These are phyloP conservation scores for Morone saxatilis DNA, from an alignment of 2,113 vertebrate genomes.

Conservation along the genomic window DNA sequence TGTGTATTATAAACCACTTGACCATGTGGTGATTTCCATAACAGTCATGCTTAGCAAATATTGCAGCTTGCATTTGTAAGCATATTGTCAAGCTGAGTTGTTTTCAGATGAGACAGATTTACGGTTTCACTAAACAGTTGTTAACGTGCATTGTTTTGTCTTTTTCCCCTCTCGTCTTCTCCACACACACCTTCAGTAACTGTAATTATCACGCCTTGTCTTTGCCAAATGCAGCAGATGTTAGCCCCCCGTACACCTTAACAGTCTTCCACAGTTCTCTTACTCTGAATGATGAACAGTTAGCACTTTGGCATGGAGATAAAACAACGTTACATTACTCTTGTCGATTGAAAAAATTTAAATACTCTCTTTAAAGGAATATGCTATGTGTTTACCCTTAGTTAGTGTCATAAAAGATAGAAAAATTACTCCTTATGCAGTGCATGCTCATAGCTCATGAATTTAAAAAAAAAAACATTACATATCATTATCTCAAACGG, in stretches of 20 bases:
- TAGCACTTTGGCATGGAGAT: conserved; percentile 3
- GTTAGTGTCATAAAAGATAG: not conserved
- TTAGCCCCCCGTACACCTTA: conserved; percentile 29
- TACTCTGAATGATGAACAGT: conserved; percentile 52
- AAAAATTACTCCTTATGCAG: not conserved
- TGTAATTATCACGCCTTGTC: conserved; percentile 44
- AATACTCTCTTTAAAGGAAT: not conserved
- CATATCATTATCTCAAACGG: not conserved
- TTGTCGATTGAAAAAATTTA: conserved; percentile 8
- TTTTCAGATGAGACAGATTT: conserved; percentile 40
- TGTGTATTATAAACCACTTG: conserved; percentile 29
- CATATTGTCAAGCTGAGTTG: conserved; percentile 10
- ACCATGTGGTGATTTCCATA: conserved; percentile 25
- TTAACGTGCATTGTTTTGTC: conserved; percentile 21
- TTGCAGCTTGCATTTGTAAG: conserved; percentile 3
- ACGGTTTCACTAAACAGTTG: conserved; percentile 19
- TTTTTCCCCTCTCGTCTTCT: not conserved
- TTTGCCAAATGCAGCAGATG: conserved; percentile 63
- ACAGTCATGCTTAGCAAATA: not conserved
- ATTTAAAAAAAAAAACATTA: too few relatives aligned
- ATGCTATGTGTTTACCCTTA: not conserved
- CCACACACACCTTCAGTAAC: conserved; percentile 32
- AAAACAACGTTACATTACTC: conserved; percentile 16
- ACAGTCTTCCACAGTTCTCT: conserved; percentile 39
- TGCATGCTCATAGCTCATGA: not conserved